Base-by-base conservation (phyloP, 2,888 invertebrate species). In the Dryobota labecula region DNA sequence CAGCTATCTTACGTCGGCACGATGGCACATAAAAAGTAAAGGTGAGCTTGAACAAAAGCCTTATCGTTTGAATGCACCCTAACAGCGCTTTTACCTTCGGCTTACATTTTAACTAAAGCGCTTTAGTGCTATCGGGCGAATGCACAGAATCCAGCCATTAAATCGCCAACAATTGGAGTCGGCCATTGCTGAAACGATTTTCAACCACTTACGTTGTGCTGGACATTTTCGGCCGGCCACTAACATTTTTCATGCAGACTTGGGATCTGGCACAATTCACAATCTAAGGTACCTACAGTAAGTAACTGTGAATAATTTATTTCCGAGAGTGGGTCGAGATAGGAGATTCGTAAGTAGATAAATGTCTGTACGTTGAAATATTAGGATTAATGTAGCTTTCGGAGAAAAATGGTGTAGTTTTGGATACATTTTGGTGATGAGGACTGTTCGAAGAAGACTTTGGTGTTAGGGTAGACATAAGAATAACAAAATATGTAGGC, bases 241-340 rank as follows among this genome's bases (percentile, higher is more conserved):
- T 84, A 86, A 87, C 87, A 89, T 90, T 90, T 91, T 91, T 91
- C 88, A 89, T 88, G 83, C 79, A 84, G 85, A 85, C 80, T 81
- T 85, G 82, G 80, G 81, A 80, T 82, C 71, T 72, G 67, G 84
- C 80, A 80, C 78, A 87, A 87, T 83, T 80, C 72, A 84, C 79
- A 83, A 67, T 75, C 73, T 76, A 83, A 85, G 74, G 60, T 81
- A 68, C 64, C 82, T 51, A 54, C 78, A 62, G 72, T 70, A 78
- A 76, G 70, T 76, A 71, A 75, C 73, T 70, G 85, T 86, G 85
- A 83, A 80, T 83, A 80, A 83, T 83, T 80, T 80, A 83, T 80
- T 64, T 74, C 84, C 81, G 53, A 83, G 84, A 70, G 84, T 80
- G 76, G 84, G 80, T 80, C 84, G 80, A 83, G 84, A 80, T 83